Percentiles rank a stretch among this genome's conserved stretches.
These are phyloP conservation scores for Trichogramma evanescens DNA, from an alignment of 2,888 invertebrate genomes.

Conservation along the genomic window DNA sequence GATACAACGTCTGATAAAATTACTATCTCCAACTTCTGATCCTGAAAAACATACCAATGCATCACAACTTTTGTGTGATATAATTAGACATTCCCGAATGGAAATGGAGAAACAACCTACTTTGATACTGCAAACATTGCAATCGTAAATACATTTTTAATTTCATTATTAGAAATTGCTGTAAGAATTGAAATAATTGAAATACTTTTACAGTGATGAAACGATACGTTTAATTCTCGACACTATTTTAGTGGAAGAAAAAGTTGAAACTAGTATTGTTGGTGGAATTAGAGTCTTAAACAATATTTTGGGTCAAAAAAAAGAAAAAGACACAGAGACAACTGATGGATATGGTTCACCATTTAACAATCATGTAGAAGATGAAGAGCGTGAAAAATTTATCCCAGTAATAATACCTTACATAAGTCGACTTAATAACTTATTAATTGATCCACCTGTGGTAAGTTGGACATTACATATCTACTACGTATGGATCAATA, in stretches of 20 bases:
- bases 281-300: constrained; percentile 76
- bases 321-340: constrained; percentile 36
- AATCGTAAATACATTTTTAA: constrained; percentile 53
- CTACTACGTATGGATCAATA: not conserved
- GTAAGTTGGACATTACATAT: constrained; percentile 45
- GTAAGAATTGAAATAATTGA: not conserved
- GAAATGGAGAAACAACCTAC: constrained; percentile 58
- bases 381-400: constrained; percentile 57
- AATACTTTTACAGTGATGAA: constrained; percentile 50
- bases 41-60: constrained; percentile 78
- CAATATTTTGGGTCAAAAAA: constrained; percentile 56
- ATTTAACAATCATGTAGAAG: constrained; percentile 45
- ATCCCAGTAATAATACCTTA: constrained; percentile 62
- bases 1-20: constrained; percentile 68
- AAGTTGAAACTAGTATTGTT: constrained; percentile 65
- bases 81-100: constrained; percentile 63
- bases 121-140: constrained; percentile 66
- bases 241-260: constrained; percentile 64
- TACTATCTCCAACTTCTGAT: constrained; percentile 61
- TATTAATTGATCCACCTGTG: constrained; percentile 64
- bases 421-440: constrained; percentile 62
- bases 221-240: constrained; percentile 65
- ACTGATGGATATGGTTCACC: constrained; percentile 22
- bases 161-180: not conserved
- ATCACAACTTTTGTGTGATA: constrained; percentile 81